Percentiles rank a stretch among this genome's conserved stretches.
phyloP scores from a whole-genome alignment of 1,140 invertebrate species.

The Adoxophyes honmai region DNA sequence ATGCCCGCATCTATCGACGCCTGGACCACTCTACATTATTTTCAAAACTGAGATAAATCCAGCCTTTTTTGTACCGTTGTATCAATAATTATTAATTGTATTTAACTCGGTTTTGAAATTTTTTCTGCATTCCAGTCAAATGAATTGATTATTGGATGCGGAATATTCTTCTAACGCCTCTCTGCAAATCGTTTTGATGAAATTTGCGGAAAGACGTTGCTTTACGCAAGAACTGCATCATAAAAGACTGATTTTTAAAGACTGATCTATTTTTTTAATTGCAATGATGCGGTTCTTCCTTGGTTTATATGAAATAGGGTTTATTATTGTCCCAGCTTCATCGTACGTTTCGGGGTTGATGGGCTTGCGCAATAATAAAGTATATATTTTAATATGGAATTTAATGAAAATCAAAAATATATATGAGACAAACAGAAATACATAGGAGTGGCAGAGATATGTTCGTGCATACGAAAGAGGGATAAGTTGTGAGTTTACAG shows the following conservation, averaged over 20 bases:
- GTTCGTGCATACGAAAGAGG: constrained; percentile 50
- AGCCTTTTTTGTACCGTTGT: background rate
- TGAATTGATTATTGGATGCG: background rate
- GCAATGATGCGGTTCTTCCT: background rate
- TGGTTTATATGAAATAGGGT: background rate
- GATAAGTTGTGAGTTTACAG: constrained; percentile 71
- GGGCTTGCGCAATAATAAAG: constrained; percentile 22
- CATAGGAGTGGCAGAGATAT: constrained; percentile 52
- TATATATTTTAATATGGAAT: constrained; percentile 29
- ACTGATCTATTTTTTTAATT: background rate
- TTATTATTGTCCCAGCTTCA: constrained; percentile 6
- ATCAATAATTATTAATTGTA: background rate
- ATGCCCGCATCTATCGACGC: background rate
- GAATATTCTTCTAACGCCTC: constrained; percentile 3
- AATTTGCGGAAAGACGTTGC: constrained; percentile 3
- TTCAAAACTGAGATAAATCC: background rate
- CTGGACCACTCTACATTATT: background rate
- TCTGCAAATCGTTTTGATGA: background rate
- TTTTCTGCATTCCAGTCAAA: background rate
- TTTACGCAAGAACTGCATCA: background rate
- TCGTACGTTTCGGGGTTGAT: background rate
- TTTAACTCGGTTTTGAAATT: background rate
- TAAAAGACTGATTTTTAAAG: background rate
- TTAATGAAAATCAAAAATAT: constrained; percentile 17
- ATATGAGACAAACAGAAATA: constrained; percentile 23